Base-by-base conservation (phyloP, 2,888 invertebrate species). In the Eutolmus rufibarbis region DNA sequence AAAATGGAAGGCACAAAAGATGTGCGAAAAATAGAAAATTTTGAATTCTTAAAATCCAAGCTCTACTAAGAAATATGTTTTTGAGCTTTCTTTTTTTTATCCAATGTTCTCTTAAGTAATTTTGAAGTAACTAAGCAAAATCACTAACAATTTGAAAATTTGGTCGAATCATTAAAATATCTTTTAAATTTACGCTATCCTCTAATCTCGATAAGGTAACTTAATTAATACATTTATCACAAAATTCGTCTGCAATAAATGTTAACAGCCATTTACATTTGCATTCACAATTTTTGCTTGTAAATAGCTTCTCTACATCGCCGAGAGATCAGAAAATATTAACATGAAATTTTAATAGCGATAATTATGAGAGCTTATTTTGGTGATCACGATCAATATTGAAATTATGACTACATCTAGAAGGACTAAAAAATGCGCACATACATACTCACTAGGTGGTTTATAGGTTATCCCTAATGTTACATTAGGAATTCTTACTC, bases 391-490 rank as follows among this genome's bases (percentile, higher is more conserved):
- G 0, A 66, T 66, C 82, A 66, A 82, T 82, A 82, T 82, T 82
- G 82, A 82, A 57, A 82, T 82, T 82, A 82, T 82, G 82, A 82
- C 82, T 37, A 40, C 19, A 37, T 19, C 82, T 82, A 82, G 82
- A 82, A 82, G 28, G 37, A 14, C n/a, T 51, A 82, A 56, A 46
- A 82, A 82, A 82, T 82, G 82, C 66, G 66, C 82, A 82, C 37
- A 82, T 82, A 82, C 82, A 82, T 82, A 82, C 66, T 82, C 82
- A 82, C 34, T 37, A 82, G 82, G 82, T 82, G 82, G 82, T 82
- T 81, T 66, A 82, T 34, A 82, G 56, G 57, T 82, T 46, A 28
- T 82, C 16, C 82, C 57, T 37, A 82, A 57, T 82, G 51, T 82
- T 51, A 82, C 82, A 82, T 66, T 82, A 82, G 51, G 66, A 82